These are phyloP conservation scores for Carcinoscorpius rotundicauda DNA, from an alignment of 1,140 invertebrate species.

Conservation along the genomic window DNA sequence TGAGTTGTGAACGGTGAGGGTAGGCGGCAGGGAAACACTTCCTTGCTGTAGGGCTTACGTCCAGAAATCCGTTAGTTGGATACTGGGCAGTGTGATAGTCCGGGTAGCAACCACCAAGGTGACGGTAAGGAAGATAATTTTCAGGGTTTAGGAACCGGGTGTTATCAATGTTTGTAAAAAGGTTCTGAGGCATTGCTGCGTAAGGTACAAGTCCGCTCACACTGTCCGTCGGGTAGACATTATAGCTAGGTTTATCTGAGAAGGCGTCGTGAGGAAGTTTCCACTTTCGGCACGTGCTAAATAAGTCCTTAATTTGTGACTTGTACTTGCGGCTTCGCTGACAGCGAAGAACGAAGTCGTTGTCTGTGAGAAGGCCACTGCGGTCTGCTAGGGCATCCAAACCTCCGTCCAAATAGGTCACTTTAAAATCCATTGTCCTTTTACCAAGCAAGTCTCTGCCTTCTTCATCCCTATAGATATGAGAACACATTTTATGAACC, in stretches of 20 bases:
- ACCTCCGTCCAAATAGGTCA: constrained; percentile 87
- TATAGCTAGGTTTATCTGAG: constrained; percentile 39
- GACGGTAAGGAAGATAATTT: constrained; percentile 64
- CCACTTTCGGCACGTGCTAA: constrained; percentile 78
- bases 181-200: constrained; percentile 44
- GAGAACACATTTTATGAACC: too few relatives aligned
- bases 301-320: constrained; percentile 78
- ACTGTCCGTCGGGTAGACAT: constrained; percentile 32
- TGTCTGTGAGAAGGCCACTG: constrained; percentile 21
- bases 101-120: constrained; percentile 57
- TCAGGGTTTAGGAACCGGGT: constrained; percentile 51
- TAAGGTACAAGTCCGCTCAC: constrained; percentile 49
- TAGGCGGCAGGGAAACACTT: constrained; percentile 31
- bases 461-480: constrained; percentile 79
- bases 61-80: constrained; percentile 58
- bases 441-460: constrained; percentile 89
- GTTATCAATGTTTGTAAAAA: constrained; percentile 51
- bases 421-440: constrained; percentile 97
- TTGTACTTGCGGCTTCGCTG: constrained; percentile 65
- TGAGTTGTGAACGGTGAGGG: neutral
- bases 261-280: constrained; percentile 37
- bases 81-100: constrained; percentile 42
- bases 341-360: constrained; percentile 22
- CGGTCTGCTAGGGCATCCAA: constrained; percentile 33
- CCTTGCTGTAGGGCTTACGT: constrained; percentile 32